Evolutionary conservation across 1,140 invertebrate genomes (phyloP), one percentile per base, ranked within the genome.

Genomic region (Heterodera schachtii): DNA sequence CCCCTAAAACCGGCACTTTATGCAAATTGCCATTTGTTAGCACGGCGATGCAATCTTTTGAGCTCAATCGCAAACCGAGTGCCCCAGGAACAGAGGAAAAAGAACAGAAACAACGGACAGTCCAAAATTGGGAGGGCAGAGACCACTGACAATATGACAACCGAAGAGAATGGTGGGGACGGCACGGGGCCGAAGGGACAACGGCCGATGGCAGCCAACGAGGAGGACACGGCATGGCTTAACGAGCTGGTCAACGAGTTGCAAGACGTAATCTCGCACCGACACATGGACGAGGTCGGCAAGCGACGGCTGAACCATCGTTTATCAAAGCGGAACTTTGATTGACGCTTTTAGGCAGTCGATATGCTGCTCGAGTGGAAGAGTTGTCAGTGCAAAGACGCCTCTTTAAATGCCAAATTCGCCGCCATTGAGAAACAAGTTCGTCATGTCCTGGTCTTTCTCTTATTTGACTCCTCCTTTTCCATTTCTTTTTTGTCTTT

Each of bases 231-330:
- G 60, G 69, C 86, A 84, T 98, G 96, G 96, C 90, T 98, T 47
- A 88, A 93, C 78, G 96, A 98, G 91, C 93, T 96, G 0, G 93
- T 95, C 31, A 96, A 98, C 90, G 96, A 98, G 90, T 91, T 99
- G 43, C 96, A 99, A 91, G 96, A 98, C 21, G 93, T 94, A 82
- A 95, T 98, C 84, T 97, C 96, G n/a, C 95, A 98, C 90, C 93
- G 97, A 85, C 95, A 98, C 90, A 98, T 98, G 90, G 95, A 98
- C 90, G 94, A 83, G 81, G 80, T 81, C 43, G 2, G 16, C n/a
- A 11, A 5, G 11, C 43, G 46, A 41, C n/a, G n/a, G n/a, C n/a
- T n/a, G n/a, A n/a, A n/a, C n/a, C n/a, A n/a, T n/a, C n/a, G n/a
- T n/a, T n/a, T n/a, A n/a, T n/a, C n/a, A n/a, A n/a, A n/a, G n/a